Percentiles rank a stretch among this genome's conserved stretches.
Conservation (phyloP, 2,797 vertebrate genomes). For the Pogonophryne albipinna region DNA sequence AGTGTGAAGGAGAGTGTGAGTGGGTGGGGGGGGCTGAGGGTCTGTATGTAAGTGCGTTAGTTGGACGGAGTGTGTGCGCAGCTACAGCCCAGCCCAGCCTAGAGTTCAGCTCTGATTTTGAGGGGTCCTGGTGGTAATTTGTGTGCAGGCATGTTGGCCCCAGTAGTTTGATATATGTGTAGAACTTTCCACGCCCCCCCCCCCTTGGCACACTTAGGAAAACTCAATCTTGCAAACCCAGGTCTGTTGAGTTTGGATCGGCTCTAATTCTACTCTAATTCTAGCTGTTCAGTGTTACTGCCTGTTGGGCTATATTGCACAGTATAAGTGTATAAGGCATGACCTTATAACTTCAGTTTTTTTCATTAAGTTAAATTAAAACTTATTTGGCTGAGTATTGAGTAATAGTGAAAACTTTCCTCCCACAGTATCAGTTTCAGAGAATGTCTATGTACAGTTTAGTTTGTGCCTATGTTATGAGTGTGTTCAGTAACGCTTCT, state of each 20-base stretch:
- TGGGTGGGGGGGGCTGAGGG: constrained; percentile 40
- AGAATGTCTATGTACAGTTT: constrained; percentile 10
- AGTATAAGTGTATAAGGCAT: constrained; percentile 5
- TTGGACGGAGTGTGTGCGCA: constrained; percentile 44
- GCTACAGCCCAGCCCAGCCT: constrained; percentile 39
- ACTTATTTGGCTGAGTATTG: constrained; percentile 28
- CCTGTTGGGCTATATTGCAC: constrained; percentile 31
- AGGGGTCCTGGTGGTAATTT: constrained; percentile 41
- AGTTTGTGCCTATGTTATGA: constrained; percentile 29
- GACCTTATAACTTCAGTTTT: constrained; percentile 36
- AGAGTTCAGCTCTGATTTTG: constrained; percentile 46
- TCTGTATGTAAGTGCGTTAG: constrained; percentile 46
- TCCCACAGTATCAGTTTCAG: constrained; percentile 14
- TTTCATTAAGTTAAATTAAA: constrained; percentile 33
- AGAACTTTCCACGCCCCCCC: constrained; percentile 28
- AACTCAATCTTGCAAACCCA: constrained; percentile 29
- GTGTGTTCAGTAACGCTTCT: constrained; percentile 7
- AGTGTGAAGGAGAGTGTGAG: constrained; percentile 61
- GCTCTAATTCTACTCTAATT: constrained; percentile 32
- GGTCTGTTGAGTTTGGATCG: constrained; percentile 43
- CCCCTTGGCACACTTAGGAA: constrained; percentile 40
- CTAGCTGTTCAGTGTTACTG: constrained; percentile 19
- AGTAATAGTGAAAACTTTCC: constrained; percentile 24
- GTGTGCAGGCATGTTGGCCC: constrained; percentile 31
- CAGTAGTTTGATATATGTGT: constrained; percentile 18